Conservation (phyloP, 2,113 vertebrate genomes). For the Catharus minimus region DNA sequence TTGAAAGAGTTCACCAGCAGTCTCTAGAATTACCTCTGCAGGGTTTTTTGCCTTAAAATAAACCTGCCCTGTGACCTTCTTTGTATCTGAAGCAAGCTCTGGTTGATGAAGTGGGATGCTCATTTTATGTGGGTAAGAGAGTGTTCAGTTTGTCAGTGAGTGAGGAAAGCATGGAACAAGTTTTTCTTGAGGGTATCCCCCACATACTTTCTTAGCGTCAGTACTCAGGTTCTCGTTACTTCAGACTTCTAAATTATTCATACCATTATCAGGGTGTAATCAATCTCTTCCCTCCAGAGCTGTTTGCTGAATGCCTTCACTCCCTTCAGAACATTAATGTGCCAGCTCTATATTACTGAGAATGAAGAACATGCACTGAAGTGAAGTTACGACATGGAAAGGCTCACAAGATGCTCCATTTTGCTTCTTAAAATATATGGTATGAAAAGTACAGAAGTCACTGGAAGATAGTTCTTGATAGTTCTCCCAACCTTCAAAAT, state of each 20-base stretch:
- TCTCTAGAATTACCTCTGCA: background rate
- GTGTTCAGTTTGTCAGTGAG: background rate
- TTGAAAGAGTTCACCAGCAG: background rate
- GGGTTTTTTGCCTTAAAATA: background rate
- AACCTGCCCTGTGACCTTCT: background rate
- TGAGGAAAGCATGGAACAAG: background rate
- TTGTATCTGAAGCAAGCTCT: background rate
- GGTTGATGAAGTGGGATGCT: background rate
- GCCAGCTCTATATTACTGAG: background rate
- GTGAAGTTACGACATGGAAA: background rate
- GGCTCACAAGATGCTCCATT: background rate
- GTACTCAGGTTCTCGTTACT: background rate
- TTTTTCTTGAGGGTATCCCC: background rate
- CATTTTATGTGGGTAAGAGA: background rate
- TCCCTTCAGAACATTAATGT: background rate
- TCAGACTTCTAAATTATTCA: background rate
- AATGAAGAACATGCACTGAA: rapidly evolving
- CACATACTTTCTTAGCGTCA: background rate
- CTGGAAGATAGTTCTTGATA: background rate
- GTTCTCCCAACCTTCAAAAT: background rate
- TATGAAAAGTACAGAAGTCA: background rate
- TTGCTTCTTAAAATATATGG: background rate
- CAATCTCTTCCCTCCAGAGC: background rate
- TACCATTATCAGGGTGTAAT: background rate
- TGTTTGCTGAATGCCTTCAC: background rate